Evolutionary conservation across 2,888 invertebrate species (phyloP).

Genomic region (Callinectes sapidus): DNA sequence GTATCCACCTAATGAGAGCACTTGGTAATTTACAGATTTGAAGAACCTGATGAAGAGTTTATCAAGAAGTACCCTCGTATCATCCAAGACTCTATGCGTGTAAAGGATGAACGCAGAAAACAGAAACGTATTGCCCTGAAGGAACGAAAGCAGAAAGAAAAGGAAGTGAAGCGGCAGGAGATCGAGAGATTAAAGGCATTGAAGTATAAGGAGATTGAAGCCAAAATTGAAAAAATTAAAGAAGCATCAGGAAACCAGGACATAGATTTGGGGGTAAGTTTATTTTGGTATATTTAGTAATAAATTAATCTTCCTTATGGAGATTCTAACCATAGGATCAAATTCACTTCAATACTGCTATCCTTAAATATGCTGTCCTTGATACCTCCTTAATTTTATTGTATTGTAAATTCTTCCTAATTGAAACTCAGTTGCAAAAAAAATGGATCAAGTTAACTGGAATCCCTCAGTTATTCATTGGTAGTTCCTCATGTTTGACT

Average conservation of each 20-base stretch:
- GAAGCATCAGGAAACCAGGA: constrained; percentile 90
- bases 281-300: not conserved
- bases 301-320: too few relatives aligned
- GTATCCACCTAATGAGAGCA: too few relatives aligned
- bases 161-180: constrained; percentile 84
- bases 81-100: constrained; percentile 87
- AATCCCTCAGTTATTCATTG: too few relatives aligned
- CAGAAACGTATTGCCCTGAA: constrained; percentile 71
- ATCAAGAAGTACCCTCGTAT: constrained; percentile 94
- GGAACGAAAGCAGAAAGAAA: constrained; percentile 54
- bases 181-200: constrained; percentile 89
- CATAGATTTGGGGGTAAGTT: constrained; percentile 79
- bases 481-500: too few relatives aligned
- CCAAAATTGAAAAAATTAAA: constrained; percentile 89
- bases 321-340: not conserved
- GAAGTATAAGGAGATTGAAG: constrained; percentile 91
- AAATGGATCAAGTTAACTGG: too few relatives aligned
- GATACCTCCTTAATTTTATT: too few relatives aligned
- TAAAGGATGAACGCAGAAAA: constrained; percentile 86
- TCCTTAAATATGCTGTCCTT: too few relatives aligned
- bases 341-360: not conserved
- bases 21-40: constrained; percentile 85
- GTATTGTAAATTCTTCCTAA: too few relatives aligned
- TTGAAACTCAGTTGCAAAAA: too few relatives aligned
- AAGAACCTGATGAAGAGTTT: constrained; percentile 95